phyloP scores from a whole-genome alignment of 2,888 invertebrate genomes.

The Agonopterix alstromeriana region DNA sequence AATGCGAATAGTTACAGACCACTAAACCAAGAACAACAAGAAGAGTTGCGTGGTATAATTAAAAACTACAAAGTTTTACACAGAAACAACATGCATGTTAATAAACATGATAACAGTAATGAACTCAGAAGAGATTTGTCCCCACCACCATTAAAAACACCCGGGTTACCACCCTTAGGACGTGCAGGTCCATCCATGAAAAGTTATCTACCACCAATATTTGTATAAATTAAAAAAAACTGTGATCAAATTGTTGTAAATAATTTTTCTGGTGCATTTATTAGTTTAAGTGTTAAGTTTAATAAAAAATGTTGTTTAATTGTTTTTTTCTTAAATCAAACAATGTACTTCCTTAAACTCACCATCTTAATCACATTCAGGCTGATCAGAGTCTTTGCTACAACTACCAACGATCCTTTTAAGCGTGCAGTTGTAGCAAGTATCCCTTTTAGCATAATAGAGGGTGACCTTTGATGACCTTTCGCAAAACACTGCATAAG shows the following conservation, averaged over 20 bases:
- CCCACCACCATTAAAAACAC: slow-evolving; percentile 38
- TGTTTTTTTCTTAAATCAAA: too few relatives aligned
- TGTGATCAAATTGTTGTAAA: slow-evolving; percentile 55
- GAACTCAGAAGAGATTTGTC: slow-evolving; percentile 35
- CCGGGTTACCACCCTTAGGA: slow-evolving; percentile 56
- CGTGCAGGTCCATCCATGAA: slow-evolving; percentile 65
- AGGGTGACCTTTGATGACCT: too few relatives aligned
- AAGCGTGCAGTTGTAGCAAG: too few relatives aligned
- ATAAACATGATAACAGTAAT: slow-evolving; percentile 29
- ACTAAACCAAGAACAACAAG: slow-evolving; percentile 34
- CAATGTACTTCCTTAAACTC: too few relatives aligned
- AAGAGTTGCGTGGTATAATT: slow-evolving; percentile 52
- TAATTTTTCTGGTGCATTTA: slow-evolving; percentile 56
- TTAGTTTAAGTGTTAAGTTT: slow-evolving; percentile 36
- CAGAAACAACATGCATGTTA: slow-evolving; percentile 42
- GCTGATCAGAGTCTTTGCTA: too few relatives aligned
- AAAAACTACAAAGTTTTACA: slow-evolving; percentile 68
- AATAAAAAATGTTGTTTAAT: slow-evolving; percentile 5
- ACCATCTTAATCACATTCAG: too few relatives aligned
- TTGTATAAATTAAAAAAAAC: slow-evolving; percentile 31
- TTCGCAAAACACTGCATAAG: too few relatives aligned
- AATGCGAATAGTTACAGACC: slow-evolving; percentile 27
- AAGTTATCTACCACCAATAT: slow-evolving; percentile 59
- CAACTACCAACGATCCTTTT: too few relatives aligned
- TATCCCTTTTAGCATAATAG: too few relatives aligned